phyloP scores from a whole-genome alignment of 2,797 vertebrate genomes.

The Alosa sapidissima region DNA sequence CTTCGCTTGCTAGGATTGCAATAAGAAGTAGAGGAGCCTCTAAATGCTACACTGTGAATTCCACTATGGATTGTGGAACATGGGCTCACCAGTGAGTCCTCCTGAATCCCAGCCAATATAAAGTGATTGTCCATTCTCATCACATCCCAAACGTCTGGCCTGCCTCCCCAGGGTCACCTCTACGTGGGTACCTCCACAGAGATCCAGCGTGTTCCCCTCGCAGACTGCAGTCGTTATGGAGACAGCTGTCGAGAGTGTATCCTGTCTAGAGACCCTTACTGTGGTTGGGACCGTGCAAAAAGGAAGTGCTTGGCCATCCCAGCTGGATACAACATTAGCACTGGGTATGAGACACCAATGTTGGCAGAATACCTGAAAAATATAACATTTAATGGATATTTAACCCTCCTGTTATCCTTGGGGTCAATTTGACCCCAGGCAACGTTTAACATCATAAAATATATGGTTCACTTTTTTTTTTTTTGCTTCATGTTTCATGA shows the following conservation, averaged over 20 bases:
- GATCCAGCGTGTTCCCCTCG: slow-evolving; percentile 75
- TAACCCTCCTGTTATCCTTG: too few relatives aligned
- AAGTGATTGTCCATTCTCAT: neutral
- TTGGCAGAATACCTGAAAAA: slow-evolving; percentile 31
- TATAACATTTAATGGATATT: neutral
- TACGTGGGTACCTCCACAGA: slow-evolving; percentile 78
- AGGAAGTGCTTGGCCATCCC: slow-evolving; percentile 74
- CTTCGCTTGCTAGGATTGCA: neutral
- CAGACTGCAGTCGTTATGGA: slow-evolving; percentile 78
- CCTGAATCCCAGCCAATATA: neutral
- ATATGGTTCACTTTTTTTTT: too few relatives aligned
- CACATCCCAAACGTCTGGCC: neutral
- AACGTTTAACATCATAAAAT: too few relatives aligned
- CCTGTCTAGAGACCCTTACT: slow-evolving; percentile 75
- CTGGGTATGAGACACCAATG: slow-evolving; percentile 60
- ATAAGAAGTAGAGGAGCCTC: neutral
- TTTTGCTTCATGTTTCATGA: too few relatives aligned
- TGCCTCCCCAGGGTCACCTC: slow-evolving; percentile 68
- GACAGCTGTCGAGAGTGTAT: slow-evolving; percentile 78
- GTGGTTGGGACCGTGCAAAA: slow-evolving; percentile 73
- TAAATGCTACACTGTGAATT: neutral
- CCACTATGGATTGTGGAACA: neutral
- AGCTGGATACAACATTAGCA: slow-evolving; percentile 64
- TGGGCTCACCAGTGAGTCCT: neutral
- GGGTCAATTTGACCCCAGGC: too few relatives aligned